Conservation (phyloP, 2,888 invertebrate genomes). For the Diadegma fenestrale region DNA sequence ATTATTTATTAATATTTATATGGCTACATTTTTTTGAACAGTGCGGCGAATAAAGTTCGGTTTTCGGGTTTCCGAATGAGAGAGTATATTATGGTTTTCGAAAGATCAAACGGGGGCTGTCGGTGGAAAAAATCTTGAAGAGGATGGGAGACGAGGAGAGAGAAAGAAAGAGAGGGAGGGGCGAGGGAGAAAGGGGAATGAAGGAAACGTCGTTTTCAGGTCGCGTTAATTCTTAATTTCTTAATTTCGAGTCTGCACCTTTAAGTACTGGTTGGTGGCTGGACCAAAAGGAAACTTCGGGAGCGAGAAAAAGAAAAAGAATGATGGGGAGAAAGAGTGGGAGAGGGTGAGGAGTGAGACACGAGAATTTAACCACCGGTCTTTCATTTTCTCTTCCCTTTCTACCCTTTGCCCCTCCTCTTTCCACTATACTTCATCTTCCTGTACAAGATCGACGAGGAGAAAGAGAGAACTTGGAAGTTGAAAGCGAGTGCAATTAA, state of each 20-base stretch:
- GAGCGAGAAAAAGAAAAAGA: background rate
- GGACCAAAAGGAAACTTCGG: conserved; percentile 42
- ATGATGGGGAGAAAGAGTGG: background rate
- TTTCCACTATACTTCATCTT: conserved; percentile 54
- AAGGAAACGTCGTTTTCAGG: conserved; percentile 73
- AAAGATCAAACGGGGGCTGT: conserved; percentile 67
- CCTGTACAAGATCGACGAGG: conserved; percentile 56
- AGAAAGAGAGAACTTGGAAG: conserved; percentile 77
- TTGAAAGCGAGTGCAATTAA: conserved; percentile 82
- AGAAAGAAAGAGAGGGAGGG: conserved; percentile 27
- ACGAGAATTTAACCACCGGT: conserved; percentile 28
- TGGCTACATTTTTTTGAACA: background rate
- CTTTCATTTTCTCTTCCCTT: conserved; percentile 56
- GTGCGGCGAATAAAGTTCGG: background rate
- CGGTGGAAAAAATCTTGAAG: conserved; percentile 48
- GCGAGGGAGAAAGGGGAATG: conserved; percentile 28
- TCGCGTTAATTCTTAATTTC: conserved; percentile 82
- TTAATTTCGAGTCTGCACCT: conserved; percentile 79
- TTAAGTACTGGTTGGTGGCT: conserved; percentile 74
- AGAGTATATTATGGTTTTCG: background rate
- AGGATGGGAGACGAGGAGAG: background rate
- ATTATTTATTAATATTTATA: background rate
- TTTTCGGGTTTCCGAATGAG: background rate
- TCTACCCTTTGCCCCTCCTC: conserved; percentile 34
- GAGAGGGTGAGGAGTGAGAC: background rate